Evolutionary conservation across 2,797 vertebrate species (phyloP), one percentile per base, ranked within the genome.

Genomic region (Microctenopoma stevenorrisi): DNA sequence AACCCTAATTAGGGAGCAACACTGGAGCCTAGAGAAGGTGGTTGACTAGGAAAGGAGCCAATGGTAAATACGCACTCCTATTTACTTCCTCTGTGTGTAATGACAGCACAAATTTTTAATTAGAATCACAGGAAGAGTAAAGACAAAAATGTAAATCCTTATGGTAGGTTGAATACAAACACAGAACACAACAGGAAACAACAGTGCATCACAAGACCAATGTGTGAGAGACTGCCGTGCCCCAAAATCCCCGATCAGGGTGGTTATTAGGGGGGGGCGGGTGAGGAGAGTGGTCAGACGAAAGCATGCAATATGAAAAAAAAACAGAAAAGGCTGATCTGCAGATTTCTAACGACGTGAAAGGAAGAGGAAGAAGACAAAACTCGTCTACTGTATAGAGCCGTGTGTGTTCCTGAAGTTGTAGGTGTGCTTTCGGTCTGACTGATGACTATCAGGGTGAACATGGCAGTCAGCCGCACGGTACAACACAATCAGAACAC

Each of bases 91-190:
- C 89, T 87, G 89, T 86, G 89, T 85, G 86, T 91, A 91, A 92
- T 91, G 92, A 93, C 91, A 92, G 92, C 88, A 92, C 89, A 90
- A 44, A 91, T 91, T 92, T 92, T 93, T 94, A 94, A 94, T 94
- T 93, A 94, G 90, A 92, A 93, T 92, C 93, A 90, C 88, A 91
- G 89, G 90, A 91, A 90, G 91, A 82, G 85, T 78, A 84, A 89
- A 87, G 76, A 88, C 77, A 86, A 82, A 88, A 91, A 83, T 83
- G 59, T 86, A 82, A 87, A 89, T 91, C 83, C 88, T 89, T 92
- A 86, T 79, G 81, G 89, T 87, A 78, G 68, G 79, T 76, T 83
- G 73, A 89, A 89, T 80, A 86, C 86, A 90, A 90, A 91, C 89
- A 89, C 69, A 60, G 48, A 86, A 79, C 71, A 90, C 74, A 86